These are phyloP conservation scores for Hydriomena furcata DNA, from an alignment of 2,888 invertebrate species.

Conservation along the genomic window DNA sequence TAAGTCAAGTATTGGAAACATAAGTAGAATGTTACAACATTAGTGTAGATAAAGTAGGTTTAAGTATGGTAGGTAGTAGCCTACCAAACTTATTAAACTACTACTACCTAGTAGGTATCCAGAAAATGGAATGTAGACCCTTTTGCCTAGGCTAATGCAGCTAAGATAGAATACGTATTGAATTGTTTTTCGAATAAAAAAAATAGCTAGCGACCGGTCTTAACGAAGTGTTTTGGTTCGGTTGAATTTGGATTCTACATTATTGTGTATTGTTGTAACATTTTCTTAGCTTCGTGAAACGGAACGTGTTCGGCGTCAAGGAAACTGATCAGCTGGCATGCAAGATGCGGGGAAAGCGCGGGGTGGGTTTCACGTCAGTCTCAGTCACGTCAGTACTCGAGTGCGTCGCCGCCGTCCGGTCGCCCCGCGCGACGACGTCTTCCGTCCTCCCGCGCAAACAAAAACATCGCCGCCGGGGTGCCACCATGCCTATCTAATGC, in stretches of 20 bases:
- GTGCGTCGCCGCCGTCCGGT: constrained; percentile 33
- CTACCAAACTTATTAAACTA: too few species aligned
- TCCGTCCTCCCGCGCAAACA: constrained; percentile 53
- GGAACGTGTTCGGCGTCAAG: constrained; percentile 21
- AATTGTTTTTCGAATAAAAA: too few species aligned
- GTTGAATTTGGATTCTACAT: neutral
- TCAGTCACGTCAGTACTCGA: constrained; percentile 29
- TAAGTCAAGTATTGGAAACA: too few species aligned
- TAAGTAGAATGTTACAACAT: too few species aligned
- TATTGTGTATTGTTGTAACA: neutral
- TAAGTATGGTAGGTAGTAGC: too few species aligned
- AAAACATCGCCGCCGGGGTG: constrained; percentile 63
- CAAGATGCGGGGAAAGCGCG: constrained; percentile 33
- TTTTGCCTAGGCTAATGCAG: too few species aligned
- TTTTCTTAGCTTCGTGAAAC: constrained; percentile 8
- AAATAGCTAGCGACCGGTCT: too few species aligned
- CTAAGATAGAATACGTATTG: too few species aligned
- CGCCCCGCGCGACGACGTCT: constrained; percentile 31
- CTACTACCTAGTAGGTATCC: too few species aligned
- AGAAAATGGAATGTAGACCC: too few species aligned
- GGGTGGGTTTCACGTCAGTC: constrained; percentile 32
- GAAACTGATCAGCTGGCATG: constrained; percentile 18
- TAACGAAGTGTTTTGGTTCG: too few species aligned
- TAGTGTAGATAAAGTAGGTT: too few species aligned
- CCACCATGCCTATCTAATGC: constrained; percentile 65